Conservation (phyloP, 2,797 vertebrate species). For the Acomys russatus region DNA sequence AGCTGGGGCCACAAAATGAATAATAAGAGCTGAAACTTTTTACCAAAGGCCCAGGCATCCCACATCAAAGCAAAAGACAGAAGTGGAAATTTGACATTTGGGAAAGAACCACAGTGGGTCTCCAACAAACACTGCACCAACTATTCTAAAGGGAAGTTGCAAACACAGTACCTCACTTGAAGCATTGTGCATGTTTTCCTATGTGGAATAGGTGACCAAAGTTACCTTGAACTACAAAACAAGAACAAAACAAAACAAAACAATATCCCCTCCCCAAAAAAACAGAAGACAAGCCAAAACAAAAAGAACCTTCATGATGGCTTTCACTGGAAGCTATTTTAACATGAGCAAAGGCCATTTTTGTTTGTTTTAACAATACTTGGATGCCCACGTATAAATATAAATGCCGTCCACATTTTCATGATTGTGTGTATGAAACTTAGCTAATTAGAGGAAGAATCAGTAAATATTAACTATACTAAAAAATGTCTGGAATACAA, state of each 20-base stretch:
- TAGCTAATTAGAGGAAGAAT: conserved; percentile 14
- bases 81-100: conserved; percentile 74
- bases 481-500: neutral
- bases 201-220: neutral
- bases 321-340: neutral
- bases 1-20: conserved; percentile 1
- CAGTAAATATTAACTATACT: neutral
- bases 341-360: conserved; percentile 18
- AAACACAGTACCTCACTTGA: neutral
- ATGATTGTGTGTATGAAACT: neutral
- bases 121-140: conserved; percentile 46
- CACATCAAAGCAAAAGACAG: conserved; percentile 66
- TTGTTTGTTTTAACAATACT: conserved; percentile 38
- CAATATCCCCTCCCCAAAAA: neutral
- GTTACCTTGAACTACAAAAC: neutral
- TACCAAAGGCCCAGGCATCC: conserved; percentile 55
- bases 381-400: conserved; percentile 29
- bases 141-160: conserved; percentile 6
- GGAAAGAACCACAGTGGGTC: conserved; percentile 15
- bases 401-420: neutral
- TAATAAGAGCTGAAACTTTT: neutral
- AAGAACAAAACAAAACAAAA: neutral
- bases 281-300: neutral
- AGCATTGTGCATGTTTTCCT: neutral
- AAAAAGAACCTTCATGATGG: neutral